Percentiles rank a stretch among this genome's conserved stretches.
phyloP scores from a whole-genome alignment of 2,797 vertebrate genomes.

The Coluber constrictor region DNA sequence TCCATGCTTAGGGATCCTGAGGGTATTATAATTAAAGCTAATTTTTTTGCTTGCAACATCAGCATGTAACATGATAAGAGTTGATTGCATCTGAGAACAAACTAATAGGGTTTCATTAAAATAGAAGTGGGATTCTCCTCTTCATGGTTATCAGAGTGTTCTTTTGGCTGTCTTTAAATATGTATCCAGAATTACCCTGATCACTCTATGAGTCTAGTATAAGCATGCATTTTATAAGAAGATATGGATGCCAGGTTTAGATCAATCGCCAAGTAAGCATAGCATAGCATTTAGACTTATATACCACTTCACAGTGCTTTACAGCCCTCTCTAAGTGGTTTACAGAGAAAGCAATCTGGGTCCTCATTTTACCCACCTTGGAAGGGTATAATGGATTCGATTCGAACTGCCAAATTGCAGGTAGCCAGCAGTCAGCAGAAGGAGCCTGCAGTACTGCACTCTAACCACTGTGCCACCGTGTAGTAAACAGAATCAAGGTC shows the following conservation, averaged over 20 bases:
- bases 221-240: not conserved
- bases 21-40: constrained; percentile 35
- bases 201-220: not conserved
- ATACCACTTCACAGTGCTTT: too few relatives aligned
- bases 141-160: not conserved
- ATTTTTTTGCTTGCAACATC: constrained; percentile 28
- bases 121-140: not conserved
- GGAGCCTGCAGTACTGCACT: too few relatives aligned
- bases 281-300: too few relatives aligned
- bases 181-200: not conserved
- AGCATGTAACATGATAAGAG: constrained; percentile 26
- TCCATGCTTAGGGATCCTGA: constrained; percentile 18
- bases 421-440: too few relatives aligned
- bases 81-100: constrained; percentile 7
- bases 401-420: too few relatives aligned
- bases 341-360: too few relatives aligned
- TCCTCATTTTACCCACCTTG: too few relatives aligned
- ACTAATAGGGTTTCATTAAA: not conserved
- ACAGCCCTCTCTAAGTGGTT: too few relatives aligned
- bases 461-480: too few relatives aligned
- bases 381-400: too few relatives aligned
- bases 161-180: not conserved
- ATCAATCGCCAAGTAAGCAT: not conserved
- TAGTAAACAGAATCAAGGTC: not conserved
- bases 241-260: not conserved